phyloP scores from a whole-genome alignment of 1,140 invertebrate species.

The Leptinotarsa lineolata region DNA sequence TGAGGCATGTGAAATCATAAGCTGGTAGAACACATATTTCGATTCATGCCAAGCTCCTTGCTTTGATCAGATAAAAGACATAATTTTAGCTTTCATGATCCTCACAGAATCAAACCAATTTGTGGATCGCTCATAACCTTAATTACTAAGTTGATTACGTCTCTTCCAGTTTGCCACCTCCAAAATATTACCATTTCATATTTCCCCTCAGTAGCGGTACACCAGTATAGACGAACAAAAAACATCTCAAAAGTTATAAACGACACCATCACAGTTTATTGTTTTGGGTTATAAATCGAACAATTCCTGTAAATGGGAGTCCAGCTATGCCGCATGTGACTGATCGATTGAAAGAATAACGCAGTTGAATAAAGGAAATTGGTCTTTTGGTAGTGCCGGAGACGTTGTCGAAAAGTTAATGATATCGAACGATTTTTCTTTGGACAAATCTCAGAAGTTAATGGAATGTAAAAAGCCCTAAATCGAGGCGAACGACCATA shows the following conservation, averaged over 20 bases:
- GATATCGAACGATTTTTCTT: not conserved
- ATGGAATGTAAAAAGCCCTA: not conserved
- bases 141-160: too few species aligned
- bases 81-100: too few species aligned
- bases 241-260: not conserved
- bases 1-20: too few species aligned
- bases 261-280: not conserved
- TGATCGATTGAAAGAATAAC: constrained; percentile 8
- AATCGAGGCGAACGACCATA: not conserved
- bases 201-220: not conserved
- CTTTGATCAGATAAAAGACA: too few species aligned
- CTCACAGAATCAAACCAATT: too few species aligned
- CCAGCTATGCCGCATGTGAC: not conserved
- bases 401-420: not conserved
- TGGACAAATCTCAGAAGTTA: not conserved
- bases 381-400: not conserved
- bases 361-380: not conserved
- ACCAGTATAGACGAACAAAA: not conserved
- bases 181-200: too few species aligned
- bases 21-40: too few species aligned
- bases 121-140: too few species aligned
- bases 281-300: not conserved
- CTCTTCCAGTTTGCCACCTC: too few species aligned
- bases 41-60: too few species aligned
- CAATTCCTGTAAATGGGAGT: not conserved